These are phyloP conservation scores for Drosophila gaucha DNA, from an alignment of 2,888 invertebrate genomes.

Conservation along the genomic window DNA sequence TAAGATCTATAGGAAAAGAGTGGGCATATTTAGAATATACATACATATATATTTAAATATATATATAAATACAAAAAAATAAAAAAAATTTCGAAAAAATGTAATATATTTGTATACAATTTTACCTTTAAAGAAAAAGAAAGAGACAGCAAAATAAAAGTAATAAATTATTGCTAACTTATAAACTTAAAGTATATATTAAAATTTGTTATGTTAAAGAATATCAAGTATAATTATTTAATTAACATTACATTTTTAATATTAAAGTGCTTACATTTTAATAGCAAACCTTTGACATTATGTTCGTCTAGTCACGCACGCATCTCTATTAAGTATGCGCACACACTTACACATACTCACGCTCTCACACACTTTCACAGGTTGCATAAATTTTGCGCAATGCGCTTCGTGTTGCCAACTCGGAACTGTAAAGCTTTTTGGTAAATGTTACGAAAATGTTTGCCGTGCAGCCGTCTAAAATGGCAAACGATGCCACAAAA, in stretches of 20 bases:
- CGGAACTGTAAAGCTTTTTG: constrained; percentile 51
- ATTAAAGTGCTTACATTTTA: background rate
- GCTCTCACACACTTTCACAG: constrained; percentile 1
- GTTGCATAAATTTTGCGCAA: constrained; percentile 59
- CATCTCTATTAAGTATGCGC: constrained; percentile 42
- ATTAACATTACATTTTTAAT: no score
- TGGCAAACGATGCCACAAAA: constrained; percentile 65
- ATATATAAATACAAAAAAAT: no score
- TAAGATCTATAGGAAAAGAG: no score
- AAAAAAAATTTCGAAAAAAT: no score
- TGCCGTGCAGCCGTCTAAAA: constrained; percentile 55
- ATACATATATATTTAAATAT: no score
- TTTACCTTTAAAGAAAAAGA: no score
- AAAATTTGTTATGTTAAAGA: background rate
- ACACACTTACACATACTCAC: constrained; percentile 13
- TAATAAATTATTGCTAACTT: no score
- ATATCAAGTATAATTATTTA: background rate
- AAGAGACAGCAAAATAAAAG: no score
- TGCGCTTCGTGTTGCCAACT: constrained; percentile 57
- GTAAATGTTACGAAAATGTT: constrained; percentile 58
- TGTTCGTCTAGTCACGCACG: constrained; percentile 40
- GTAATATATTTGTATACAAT: no score
- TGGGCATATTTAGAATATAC: no score
- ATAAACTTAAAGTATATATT: no score
- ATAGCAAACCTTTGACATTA: background rate